Conservation (phyloP, 2,113 vertebrate species). For the Theristicus caerulescens region DNA sequence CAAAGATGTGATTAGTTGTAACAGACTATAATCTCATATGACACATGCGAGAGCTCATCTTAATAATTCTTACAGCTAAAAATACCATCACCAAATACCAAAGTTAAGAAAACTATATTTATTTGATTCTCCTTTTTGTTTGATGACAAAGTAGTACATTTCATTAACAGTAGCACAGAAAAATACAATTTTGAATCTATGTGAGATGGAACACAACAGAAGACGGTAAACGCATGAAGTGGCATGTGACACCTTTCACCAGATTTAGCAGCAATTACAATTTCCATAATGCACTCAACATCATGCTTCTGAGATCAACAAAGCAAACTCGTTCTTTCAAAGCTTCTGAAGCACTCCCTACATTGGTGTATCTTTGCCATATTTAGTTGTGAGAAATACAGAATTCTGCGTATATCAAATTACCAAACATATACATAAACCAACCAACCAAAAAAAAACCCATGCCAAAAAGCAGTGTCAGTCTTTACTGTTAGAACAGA, state of each 20-base stretch:
- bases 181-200: background rate
- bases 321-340: background rate
- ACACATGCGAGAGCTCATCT: background rate
- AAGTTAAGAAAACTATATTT: slow-evolving; percentile 41
- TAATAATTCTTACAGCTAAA: background rate
- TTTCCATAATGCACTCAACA: background rate
- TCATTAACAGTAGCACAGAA: background rate
- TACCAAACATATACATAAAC: background rate
- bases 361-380: background rate
- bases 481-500: background rate
- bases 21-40: background rate
- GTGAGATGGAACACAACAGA: background rate
- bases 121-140: slow-evolving; percentile 24
- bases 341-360: background rate
- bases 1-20: background rate
- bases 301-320: background rate
- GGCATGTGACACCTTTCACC: background rate
- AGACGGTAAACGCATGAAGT: background rate
- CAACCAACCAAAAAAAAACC: background rate
- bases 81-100: background rate
- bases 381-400: background rate
- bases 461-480: background rate
- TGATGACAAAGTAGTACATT: background rate
- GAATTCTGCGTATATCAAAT: background rate
- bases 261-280: background rate